Conservation (phyloP, 2,888 invertebrate genomes). For the Tenthredo mesomela region DNA sequence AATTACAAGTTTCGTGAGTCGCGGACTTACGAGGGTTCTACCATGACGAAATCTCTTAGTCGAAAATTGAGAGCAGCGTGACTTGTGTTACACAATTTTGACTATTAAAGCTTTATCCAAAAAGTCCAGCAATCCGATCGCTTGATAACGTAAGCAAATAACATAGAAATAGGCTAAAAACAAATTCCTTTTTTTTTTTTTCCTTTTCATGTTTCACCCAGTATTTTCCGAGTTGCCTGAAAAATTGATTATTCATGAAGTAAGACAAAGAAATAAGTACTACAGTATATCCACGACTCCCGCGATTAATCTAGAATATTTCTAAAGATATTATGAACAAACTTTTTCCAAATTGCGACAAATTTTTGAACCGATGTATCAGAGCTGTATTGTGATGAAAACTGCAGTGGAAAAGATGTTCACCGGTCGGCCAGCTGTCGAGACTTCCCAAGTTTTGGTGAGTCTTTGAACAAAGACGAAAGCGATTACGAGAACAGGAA, state of each 20-base stretch:
- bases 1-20: slow-evolving; percentile 23
- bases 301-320: background rate
- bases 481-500: slow-evolving; percentile 11
- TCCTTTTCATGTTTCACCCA: slow-evolving; percentile 52
- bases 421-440: slow-evolving; percentile 9
- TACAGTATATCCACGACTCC: no score
- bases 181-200: slow-evolving; percentile 51
- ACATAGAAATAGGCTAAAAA: background rate
- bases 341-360: background rate
- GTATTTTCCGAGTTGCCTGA: background rate
- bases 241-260: background rate
- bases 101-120: background rate
- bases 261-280: background rate
- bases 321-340: background rate
- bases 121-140: background rate
- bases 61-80: background rate
- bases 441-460: background rate
- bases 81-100: slow-evolving; percentile 5
- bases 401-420: background rate
- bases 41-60: background rate
- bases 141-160: background rate
- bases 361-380: slow-evolving; percentile 15
- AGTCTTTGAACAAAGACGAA: background rate
- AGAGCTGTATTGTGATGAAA: background rate
- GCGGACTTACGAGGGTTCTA: slow-evolving; percentile 28